A percentile compares a stretch with the other conserved stretches of the same genome.
Evolutionary conservation across 2,797 vertebrate species (phyloP).

Genomic region (Taenioides sp.): DNA sequence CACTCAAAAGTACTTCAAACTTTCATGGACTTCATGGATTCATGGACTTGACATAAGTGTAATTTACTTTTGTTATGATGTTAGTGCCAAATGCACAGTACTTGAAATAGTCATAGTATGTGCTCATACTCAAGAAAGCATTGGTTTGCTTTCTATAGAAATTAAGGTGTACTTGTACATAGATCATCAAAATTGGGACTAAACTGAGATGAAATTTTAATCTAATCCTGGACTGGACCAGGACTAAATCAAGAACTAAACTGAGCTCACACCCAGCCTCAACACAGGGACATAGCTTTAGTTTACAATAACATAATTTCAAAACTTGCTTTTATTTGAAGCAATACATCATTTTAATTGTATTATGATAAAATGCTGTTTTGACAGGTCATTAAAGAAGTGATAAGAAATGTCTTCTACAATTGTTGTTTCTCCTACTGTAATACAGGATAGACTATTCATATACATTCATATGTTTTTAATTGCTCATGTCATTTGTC

Average conservation of each 20-base stretch:
- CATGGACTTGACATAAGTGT: background rate
- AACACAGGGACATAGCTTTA: background rate
- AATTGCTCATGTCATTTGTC: background rate
- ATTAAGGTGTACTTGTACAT: no score
- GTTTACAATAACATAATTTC: background rate
- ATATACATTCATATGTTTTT: background rate
- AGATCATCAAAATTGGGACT: no score
- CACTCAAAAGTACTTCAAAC: constrained; percentile 5
- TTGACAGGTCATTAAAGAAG: background rate
- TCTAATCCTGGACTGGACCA: background rate
- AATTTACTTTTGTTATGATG: no score
- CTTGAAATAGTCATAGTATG: no score
- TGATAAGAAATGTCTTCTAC: background rate
- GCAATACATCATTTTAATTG: no score
- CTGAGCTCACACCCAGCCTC: no score
- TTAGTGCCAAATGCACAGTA: no score
- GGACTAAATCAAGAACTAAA: no score
- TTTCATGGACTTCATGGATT: background rate
- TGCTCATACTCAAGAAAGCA: no score
- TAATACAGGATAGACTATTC: background rate
- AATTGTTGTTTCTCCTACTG: background rate
- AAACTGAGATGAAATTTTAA: no score
- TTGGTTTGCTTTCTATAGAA: no score
- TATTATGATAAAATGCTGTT: background rate
- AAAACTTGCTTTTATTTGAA: background rate